A percentile compares a stretch with the other conserved stretches of the same genome.
Conservation (phyloP, 2,113 vertebrate species). For the Zapus hudsonius region DNA sequence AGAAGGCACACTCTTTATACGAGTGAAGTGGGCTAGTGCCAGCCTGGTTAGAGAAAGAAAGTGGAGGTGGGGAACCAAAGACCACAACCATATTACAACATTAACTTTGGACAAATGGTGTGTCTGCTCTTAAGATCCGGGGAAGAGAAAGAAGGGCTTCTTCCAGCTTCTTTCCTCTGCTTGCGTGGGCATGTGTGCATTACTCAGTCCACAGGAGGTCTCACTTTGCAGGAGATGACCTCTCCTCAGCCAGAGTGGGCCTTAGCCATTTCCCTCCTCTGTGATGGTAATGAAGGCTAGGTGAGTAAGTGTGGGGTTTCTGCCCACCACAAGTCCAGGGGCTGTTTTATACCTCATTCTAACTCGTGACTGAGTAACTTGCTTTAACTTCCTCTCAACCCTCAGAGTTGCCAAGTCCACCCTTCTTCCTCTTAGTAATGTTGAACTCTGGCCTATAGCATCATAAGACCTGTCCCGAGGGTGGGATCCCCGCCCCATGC, state of each 20-base stretch:
- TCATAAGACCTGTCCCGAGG: constrained; percentile 87
- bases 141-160: neutral
- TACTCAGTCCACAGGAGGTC: neutral
- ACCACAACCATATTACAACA: rapidly evolving
- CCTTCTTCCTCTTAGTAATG: constrained; percentile 84
- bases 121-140: neutral
- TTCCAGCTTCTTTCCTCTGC: constrained; percentile 6
- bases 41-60: neutral
- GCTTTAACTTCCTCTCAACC: constrained; percentile 93
- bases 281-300: constrained; percentile 85
- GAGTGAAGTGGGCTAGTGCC: neutral
- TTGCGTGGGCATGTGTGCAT: neutral
- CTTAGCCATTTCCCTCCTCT: constrained; percentile 80
- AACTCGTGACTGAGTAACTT: constrained; percentile 93
- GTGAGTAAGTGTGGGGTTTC: constrained; percentile 84
- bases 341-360: constrained; percentile 99
- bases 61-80: neutral
- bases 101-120: neutral
- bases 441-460: constrained; percentile 86
- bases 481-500: constrained; percentile 76
- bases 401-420: constrained; percentile 90
- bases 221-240: neutral
- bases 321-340: constrained; percentile 87
- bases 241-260: neutral
- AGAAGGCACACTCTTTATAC: neutral